Percentiles rank a stretch among this genome's conserved stretches.
Conservation (phyloP, 2,797 vertebrate genomes). For the Pteronotus mesoamericanus region DNA sequence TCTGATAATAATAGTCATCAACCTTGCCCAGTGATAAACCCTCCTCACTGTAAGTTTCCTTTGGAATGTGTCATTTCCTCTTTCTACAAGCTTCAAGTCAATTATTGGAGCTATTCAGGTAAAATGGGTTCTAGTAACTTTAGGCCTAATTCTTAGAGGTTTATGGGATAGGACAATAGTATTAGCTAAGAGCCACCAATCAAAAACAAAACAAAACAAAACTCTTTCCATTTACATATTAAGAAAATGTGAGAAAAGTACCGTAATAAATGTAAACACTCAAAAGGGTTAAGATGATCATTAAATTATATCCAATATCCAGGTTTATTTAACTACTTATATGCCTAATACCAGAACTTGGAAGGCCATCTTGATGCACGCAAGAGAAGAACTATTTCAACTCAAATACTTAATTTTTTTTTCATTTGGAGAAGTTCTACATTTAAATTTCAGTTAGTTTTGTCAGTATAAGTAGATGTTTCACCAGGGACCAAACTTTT, state of each 20-base stretch:
- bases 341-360: not conserved
- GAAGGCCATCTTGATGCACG: not conserved
- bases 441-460: not conserved
- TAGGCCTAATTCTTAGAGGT: not conserved
- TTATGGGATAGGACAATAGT: slow-evolving; percentile 17
- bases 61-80: not conserved
- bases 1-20: not conserved
- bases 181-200: not conserved
- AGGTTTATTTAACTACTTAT: not conserved
- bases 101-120: not conserved
- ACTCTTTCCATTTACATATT: not conserved
- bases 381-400: not conserved
- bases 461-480: not conserved
- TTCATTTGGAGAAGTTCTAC: not conserved
- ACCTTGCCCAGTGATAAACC: not conserved
- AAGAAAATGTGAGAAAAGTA: not conserved
- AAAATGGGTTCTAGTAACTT: not conserved
- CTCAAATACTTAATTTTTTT: not conserved
- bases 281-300: slow-evolving; percentile 13
- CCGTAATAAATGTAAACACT: not conserved
- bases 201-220: not conserved
- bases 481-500: not conserved
- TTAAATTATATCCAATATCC: not conserved
- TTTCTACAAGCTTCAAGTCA: not conserved
- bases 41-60: not conserved